Evolutionary conservation across 2,888 invertebrate genomes (phyloP), one percentile per base, ranked within the genome.

Genomic region (Cyrtodaria siliqua): DNA sequence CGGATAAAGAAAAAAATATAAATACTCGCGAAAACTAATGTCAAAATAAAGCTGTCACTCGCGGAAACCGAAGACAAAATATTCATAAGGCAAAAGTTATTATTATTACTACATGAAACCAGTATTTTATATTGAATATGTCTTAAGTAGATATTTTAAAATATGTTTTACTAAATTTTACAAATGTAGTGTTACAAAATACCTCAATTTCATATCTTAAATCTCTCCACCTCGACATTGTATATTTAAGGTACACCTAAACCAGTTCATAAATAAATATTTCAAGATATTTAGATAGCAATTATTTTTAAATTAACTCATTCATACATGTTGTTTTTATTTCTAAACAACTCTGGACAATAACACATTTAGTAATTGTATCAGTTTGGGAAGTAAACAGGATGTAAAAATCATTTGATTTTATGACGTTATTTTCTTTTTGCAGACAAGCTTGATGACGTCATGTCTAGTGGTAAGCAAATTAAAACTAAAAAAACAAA

Each of bases 381-480:
- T 38, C 40, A 38, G 40, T 38, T 38, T n/a, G n/a, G n/a, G n/a
- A n/a, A n/a, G n/a, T n/a, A n/a, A n/a, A n/a, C n/a, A n/a, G n/a
- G n/a, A n/a, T 38, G 40, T 38, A 38, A 12, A 12, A 12, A 38
- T 38, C 9, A 8, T 38, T 38, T 38, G 8, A 38, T 38, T 38
- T 16, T 8, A 16, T 16, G 8, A 16, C 16, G 8, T 38, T 12
- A 38, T 38, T 38, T 38, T 16, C 53, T 33, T 53, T 40, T 57
- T 42, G 67, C 67, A 67, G 67, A 67, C 67, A 57, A 9, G 18
- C 38, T 38, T 3, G 38, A 26, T 67, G 67, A 67, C 67, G 67
- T 67, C 57, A 67, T n/a, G n/a, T n/a, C n/a, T n/a, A n/a, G n/a
- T n/a, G n/a, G n/a, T n/a, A n/a, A n/a, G n/a, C n/a, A n/a, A n/a